These are phyloP conservation scores for Vollenhovia emeryi DNA, from an alignment of 1,140 invertebrate species.

Conservation along the genomic window DNA sequence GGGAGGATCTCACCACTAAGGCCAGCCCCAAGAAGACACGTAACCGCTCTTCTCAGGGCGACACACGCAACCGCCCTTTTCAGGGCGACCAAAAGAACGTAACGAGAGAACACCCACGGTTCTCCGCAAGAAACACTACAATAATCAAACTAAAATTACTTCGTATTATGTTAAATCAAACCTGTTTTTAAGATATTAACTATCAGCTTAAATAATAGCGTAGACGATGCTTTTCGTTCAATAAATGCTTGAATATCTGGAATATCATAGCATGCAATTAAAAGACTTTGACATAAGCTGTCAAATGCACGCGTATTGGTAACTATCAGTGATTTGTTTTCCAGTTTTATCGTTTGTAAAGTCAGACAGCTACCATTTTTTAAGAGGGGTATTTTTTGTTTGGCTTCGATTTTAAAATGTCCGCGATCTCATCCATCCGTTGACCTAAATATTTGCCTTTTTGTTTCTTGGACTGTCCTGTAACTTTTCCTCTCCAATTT, in stretches of 20 bases:
- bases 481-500: slow-evolving; percentile 9
- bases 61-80: too few species aligned
- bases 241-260: not conserved
- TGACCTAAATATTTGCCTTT: slow-evolving; percentile 15
- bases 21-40: too few species aligned
- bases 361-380: not conserved
- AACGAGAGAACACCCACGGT: too few species aligned
- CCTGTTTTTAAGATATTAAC: not conserved
- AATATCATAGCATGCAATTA: not conserved
- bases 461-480: not conserved
- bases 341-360: not conserved
- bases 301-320: not conserved
- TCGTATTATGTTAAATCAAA: not conserved
- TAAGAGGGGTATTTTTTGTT: slow-evolving; percentile 3
- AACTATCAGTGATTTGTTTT: not conserved
- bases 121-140: too few species aligned
- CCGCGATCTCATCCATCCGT: not conserved
- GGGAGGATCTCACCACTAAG: too few species aligned
- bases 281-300: not conserved
- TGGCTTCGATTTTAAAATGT: not conserved
- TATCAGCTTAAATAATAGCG: not conserved
- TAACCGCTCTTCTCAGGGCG: too few species aligned
- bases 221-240: not conserved
- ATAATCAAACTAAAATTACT: too few species aligned
- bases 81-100: too few species aligned